phyloP scores from a whole-genome alignment of 2,888 invertebrate species.

The Neoaliturus tenellus region DNA sequence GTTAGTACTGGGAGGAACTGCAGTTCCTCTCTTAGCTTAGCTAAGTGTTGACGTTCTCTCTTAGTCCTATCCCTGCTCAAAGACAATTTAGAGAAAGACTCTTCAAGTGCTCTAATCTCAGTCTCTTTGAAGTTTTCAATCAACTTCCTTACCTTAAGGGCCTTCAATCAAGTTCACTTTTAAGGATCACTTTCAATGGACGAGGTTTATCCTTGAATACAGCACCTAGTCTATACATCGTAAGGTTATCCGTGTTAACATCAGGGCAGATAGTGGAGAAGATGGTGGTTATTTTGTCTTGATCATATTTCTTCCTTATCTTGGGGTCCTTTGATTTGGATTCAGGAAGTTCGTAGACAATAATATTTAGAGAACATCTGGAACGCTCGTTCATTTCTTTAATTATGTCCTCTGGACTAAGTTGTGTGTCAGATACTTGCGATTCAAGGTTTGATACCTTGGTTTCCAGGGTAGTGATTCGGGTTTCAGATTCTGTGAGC shows the following conservation, averaged over 20 bases:
- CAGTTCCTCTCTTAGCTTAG: not conserved
- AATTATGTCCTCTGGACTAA: not conserved
- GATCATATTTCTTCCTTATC: not conserved
- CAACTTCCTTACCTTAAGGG: not conserved
- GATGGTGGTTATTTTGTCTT: not conserved
- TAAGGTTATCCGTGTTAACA: not conserved
- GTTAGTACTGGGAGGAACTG: not conserved
- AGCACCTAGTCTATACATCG: not conserved
- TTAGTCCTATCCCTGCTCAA: conserved; percentile 17
- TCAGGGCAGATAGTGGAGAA: not conserved
- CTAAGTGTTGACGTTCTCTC: conserved; percentile 15
- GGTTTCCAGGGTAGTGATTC: not conserved
- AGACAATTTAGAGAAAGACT: not conserved
- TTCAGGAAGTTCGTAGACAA: conserved; percentile 20
- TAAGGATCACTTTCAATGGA: not conserved
- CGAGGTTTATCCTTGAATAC: not conserved
- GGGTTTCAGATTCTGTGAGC: not conserved
- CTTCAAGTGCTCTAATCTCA: not conserved
- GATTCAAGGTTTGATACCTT: not conserved
- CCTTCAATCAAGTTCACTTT: not conserved
- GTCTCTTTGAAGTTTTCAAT: not conserved
- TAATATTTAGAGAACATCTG: not conserved
- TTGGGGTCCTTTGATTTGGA: conserved; percentile 3
- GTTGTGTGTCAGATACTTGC: not conserved
- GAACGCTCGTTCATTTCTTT: conserved; percentile 20